Base-by-base conservation (phyloP, 2,113 vertebrate genomes). In the Alces alces region DNA sequence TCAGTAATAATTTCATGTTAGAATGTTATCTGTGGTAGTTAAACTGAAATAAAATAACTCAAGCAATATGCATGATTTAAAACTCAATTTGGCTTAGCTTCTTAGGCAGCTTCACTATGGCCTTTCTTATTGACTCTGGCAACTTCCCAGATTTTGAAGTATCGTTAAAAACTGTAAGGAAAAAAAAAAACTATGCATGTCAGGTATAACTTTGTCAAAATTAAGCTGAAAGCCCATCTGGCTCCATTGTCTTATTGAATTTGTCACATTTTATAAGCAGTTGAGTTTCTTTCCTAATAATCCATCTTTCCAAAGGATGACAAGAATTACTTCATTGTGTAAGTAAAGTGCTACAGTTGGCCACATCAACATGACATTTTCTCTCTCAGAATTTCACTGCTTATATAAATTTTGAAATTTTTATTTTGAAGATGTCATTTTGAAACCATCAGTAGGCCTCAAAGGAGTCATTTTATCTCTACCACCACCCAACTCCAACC, bases 141-240 rank as follows among this genome's bases (percentile, higher is more conserved):
- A 96, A 97, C 60, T 89, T 76, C 14, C 91, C 93, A 97, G 95
- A 79, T 92, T 96, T 86, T 89, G 83, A 61, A 86, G n/a, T 91
- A 86, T 97, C 82, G 47, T 92, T 97, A 96, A 94, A 96, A 97
- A 89, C 27, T 60, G 30, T 45, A 79, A 83, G 39, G 1, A 27
- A 60, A 85, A 83, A 78, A 82, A 57, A 55, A 17, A 78, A 5
- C 66, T 66, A 70, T 47, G n/a, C 28, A 76, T 11, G 16, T 89
- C 86, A 96, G 60, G 57, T 83, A 87, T 73, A 94, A 96, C 93
- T 95, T 96, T 83, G 45, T 97, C 94, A 98, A 87, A 96, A 97
- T 95, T 94, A 97, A 93, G 89, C 61, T 82, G 70, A 96, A 95
- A 98, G 79, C 70, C 91, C 97, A 97, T 92, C 91, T 96, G 96